A percentile compares a stretch with the other conserved stretches of the same genome.
Evolutionary conservation across 2,888 invertebrate genomes (phyloP).

Genomic region (Dermolepida albohirtum): DNA sequence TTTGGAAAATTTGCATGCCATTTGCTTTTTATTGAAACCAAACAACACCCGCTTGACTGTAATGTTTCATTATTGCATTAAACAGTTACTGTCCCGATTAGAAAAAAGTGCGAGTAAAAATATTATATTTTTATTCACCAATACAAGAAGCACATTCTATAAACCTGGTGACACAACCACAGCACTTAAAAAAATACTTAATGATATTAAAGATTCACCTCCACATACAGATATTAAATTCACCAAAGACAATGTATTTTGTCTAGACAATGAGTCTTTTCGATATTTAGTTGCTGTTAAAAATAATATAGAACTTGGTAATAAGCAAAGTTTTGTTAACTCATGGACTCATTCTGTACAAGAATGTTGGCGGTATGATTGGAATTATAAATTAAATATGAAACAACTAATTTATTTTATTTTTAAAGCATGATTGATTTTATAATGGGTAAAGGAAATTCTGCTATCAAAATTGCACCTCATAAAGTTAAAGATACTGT

Average conservation of each 20-base stretch:
- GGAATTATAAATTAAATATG: neutral
- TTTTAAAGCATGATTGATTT: conserved; percentile 44
- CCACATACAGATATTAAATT: conserved; percentile 54
- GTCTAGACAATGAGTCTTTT: conserved; percentile 61
- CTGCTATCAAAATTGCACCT: conserved; percentile 50
- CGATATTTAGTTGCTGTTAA: conserved; percentile 57
- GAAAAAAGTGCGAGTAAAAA: conserved; percentile 59
- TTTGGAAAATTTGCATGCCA: conserved; percentile 56
- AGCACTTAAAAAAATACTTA: conserved; percentile 51
- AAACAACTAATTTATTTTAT: neutral
- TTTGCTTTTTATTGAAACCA: conserved; percentile 57
- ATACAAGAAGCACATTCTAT: conserved; percentile 55
- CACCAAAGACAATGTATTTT: conserved; percentile 56
- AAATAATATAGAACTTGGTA: conserved; percentile 46
- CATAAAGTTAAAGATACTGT: conserved; percentile 57
- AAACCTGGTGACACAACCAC: conserved; percentile 56
- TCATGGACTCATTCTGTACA: conserved; percentile 52
- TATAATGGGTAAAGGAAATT: conserved; percentile 36
- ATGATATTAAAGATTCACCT: conserved; percentile 50
- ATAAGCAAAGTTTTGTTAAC: conserved; percentile 46
- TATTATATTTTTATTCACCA: conserved; percentile 60
- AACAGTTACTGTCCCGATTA: conserved; percentile 58
- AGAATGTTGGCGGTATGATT: conserved; percentile 43
- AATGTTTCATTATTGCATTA: conserved; percentile 58
- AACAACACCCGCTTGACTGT: conserved; percentile 56